Percentiles rank a stretch among this genome's conserved stretches.
Evolutionary conservation across 2,113 vertebrate species (phyloP).

Genomic region (Apodemus sylvaticus): DNA sequence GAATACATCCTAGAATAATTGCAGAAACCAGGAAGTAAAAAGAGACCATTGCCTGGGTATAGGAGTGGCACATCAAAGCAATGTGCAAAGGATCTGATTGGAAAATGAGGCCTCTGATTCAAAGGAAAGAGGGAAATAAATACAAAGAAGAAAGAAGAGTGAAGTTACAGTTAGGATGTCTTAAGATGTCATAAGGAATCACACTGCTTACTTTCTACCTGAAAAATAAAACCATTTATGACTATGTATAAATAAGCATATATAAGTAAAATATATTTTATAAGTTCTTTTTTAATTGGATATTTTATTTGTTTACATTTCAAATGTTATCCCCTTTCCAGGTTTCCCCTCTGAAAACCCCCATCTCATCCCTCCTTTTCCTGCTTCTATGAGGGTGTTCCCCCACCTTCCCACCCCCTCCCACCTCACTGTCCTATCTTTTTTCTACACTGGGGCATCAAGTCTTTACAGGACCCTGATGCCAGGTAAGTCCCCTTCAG

Average conservation of each 20-base stretch:
- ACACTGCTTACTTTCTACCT: not conserved
- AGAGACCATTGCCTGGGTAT: accelerated
- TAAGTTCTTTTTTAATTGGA: too few species aligned
- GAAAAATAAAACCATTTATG: not conserved
- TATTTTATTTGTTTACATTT: too few species aligned
- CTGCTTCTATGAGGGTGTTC: too few species aligned
- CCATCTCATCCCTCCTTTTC: too few species aligned
- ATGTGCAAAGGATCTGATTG: not conserved
- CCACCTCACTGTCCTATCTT: too few species aligned
- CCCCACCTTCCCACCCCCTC: too few species aligned
- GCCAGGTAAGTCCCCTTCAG: too few species aligned
- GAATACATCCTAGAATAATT: not conserved
- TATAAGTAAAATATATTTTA: not conserved
- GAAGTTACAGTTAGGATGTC: not conserved
- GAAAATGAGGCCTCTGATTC: not conserved
- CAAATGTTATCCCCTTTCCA: too few species aligned
- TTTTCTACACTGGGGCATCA: too few species aligned
- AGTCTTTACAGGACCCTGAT: too few species aligned
- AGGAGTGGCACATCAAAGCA: not conserved
- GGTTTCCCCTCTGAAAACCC: too few species aligned
- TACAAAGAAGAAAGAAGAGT: not conserved
- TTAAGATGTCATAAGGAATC: not conserved
- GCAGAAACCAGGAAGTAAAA: not conserved
- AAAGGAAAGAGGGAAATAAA: not conserved
- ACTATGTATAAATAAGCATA: not conserved